These are phyloP conservation scores for Heterotilapia buettikoferi DNA, from an alignment of 2,113 vertebrate species.

Conservation along the genomic window DNA sequence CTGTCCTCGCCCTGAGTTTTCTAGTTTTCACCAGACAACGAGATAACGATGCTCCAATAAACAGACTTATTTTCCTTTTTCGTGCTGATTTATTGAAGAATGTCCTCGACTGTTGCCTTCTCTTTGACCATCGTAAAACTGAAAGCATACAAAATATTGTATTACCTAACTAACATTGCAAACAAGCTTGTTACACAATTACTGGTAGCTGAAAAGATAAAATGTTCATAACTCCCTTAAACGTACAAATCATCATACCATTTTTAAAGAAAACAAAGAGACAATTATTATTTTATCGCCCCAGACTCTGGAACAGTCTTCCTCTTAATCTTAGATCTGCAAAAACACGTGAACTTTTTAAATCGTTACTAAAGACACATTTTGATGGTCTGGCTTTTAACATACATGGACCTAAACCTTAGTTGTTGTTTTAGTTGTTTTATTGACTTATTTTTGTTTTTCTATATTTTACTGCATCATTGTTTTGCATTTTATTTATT, in stretches of 20 bases:
- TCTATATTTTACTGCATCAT: not conserved
- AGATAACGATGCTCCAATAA: not conserved
- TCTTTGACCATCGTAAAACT: not conserved
- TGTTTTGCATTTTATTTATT: not conserved
- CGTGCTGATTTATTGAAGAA: not conserved
- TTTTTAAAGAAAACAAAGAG: not conserved
- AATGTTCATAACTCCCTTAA: not conserved
- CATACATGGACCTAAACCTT: not conserved
- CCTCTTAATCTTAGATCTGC: not conserved
- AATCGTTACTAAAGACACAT: not conserved
- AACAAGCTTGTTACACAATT: not conserved
- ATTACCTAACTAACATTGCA: not conserved
- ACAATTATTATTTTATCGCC: not conserved
- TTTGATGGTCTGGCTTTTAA: not conserved
- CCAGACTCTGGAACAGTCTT: not conserved
- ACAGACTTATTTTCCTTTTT: not conserved
- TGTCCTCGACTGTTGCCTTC: not conserved
- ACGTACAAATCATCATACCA: not conserved
- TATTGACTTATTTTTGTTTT: not conserved
- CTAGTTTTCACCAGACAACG: not conserved
- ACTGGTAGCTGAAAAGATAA: not conserved
- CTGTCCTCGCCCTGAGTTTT: not conserved
- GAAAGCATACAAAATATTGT: not conserved
- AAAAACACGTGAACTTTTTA: not conserved
- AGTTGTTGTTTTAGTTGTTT: not conserved